phyloP scores from a whole-genome alignment of 92 coral and sea anemone species.

The Isaurus tuberculatus region DNA sequence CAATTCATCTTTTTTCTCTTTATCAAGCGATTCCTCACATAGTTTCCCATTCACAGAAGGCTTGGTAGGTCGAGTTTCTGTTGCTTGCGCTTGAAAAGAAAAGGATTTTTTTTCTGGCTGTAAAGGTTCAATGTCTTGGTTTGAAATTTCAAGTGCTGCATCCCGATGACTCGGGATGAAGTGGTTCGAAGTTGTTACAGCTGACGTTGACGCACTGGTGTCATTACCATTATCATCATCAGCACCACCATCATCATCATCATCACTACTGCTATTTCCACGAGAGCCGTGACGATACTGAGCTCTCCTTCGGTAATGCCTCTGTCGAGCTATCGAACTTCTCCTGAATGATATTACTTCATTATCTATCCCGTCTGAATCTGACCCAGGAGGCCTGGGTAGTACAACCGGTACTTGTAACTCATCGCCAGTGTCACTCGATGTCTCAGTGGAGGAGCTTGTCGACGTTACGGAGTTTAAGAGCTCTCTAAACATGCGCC shows the following conservation, averaged over 20 bases:
- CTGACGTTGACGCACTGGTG: background rate
- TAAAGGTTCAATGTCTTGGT: conserved; percentile 12
- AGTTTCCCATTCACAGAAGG: conserved; percentile 6
- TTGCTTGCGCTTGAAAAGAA: background rate
- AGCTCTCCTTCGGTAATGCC: conserved; percentile 6
- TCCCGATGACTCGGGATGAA: background rate
- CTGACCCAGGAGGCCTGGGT: conserved; percentile 34
- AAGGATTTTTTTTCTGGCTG: background rate
- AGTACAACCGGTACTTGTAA: conserved; percentile 2
- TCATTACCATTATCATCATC: conserved; percentile 5
- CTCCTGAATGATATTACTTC: conserved; percentile 19
- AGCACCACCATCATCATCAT: background rate
- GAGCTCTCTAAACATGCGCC: conserved; percentile 61
- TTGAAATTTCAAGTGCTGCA: background rate
- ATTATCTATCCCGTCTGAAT: conserved; percentile 16
- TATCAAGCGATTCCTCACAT: background rate
- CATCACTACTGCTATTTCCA: background rate
- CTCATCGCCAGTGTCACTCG: conserved; percentile 35
- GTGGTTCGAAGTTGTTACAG: background rate
- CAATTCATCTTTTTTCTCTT: background rate
- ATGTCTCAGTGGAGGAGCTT: conserved; percentile 16
- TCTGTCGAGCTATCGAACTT: conserved; percentile 12
- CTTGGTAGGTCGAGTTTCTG: background rate
- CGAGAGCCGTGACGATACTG: background rate
- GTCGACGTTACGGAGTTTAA: conserved; percentile 13